These are phyloP conservation scores for Incurvaria masculella DNA, from an alignment of 2,888 invertebrate species.

Conservation along the genomic window DNA sequence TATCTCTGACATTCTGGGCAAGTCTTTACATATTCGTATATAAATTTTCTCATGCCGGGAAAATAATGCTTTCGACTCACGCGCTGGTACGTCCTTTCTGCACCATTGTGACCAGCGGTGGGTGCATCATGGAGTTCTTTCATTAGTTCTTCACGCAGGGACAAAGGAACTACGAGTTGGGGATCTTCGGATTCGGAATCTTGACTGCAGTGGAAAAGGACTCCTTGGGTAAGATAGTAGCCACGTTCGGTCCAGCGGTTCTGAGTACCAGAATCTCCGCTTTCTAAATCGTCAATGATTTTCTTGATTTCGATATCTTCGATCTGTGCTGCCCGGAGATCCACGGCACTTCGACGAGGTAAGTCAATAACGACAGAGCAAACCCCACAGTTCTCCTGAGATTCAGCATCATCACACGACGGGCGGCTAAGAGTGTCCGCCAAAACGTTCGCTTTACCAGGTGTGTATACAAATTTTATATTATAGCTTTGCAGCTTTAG, in stretches of 20 bases:
- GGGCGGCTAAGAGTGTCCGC: slow-evolving; percentile 28
- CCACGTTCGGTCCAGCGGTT: slow-evolving; percentile 4
- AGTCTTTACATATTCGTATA: slow-evolving; percentile 12
- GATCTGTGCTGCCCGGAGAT: slow-evolving; percentile 13
- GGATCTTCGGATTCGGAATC: slow-evolving; percentile 5
- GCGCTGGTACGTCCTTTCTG: slow-evolving; percentile 1
- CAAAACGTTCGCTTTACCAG: slow-evolving; percentile 25
- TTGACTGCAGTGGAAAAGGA: slow-evolving; percentile 3
- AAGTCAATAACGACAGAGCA: slow-evolving; percentile 14
- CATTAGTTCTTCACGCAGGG: neutral
- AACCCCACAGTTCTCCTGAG: slow-evolving; percentile 8
- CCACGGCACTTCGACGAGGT: slow-evolving; percentile 7
- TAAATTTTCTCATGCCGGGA: slow-evolving; percentile 12
- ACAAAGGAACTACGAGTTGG: slow-evolving; percentile 3
- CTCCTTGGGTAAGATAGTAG: neutral
- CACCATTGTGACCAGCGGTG: slow-evolving; percentile 14
- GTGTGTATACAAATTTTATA: slow-evolving; percentile 24
- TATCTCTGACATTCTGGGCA: slow-evolving; percentile 17
- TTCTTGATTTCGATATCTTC: slow-evolving; percentile 15
- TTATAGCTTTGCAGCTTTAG: slow-evolving; percentile 24
- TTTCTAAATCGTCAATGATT: slow-evolving; percentile 17
- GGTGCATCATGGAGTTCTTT: slow-evolving; percentile 6
- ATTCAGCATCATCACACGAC: neutral
- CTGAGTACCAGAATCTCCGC: neutral
- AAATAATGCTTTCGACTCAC: slow-evolving; percentile 12